Evolutionary conservation across 2,113 vertebrate species (phyloP), one percentile per base, ranked within the genome.

Genomic region (Phycodurus eques): DNA sequence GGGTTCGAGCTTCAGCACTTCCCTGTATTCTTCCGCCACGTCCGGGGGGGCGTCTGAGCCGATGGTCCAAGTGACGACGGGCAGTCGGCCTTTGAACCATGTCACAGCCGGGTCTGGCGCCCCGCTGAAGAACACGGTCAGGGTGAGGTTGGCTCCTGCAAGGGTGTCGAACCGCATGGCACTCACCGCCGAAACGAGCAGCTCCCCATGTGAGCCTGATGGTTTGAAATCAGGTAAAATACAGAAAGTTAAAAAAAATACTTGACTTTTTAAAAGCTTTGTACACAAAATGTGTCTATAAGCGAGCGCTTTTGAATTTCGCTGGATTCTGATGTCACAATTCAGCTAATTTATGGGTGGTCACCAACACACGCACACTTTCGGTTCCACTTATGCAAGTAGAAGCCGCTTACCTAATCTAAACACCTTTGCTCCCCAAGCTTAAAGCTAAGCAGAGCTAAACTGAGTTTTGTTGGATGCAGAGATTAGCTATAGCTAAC

Each of bases 31-130:
- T 0, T 1, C 2, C 1, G 51, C 62, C 3, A 91, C 66, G 61
- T 67, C 46, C 2, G 92, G 78, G 31, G 73, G 8, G 1, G 0
- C 2, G 2, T 0, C 2, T 1, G 79, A 73, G 5, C 62, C 64
- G 19, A 92, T 27, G 4, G 51, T 82, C 91, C 91, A 91, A 0
- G 56, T 88, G 27, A 71, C 85, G 20, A 93, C 73, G 47, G 74
- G 71, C 2, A 85, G 0, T 0, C 0, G 1, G 8, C 46, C 81
- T 65, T 67, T 89, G 0, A 54, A 75, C 92, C 92, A 93, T 0
- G 15, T 70, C 5, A 93, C 43, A 0, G 10, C n/a, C 2, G 91
- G 88, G 15, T 85, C 73, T 2, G 74, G 0, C 10, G 77, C 87
- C 2, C 79, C 92, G 12, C 11, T 76, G 56, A 89, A 77, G 68